Base-by-base conservation (phyloP, 2,113 vertebrate genomes). In the Corythaeola cristata region DNA sequence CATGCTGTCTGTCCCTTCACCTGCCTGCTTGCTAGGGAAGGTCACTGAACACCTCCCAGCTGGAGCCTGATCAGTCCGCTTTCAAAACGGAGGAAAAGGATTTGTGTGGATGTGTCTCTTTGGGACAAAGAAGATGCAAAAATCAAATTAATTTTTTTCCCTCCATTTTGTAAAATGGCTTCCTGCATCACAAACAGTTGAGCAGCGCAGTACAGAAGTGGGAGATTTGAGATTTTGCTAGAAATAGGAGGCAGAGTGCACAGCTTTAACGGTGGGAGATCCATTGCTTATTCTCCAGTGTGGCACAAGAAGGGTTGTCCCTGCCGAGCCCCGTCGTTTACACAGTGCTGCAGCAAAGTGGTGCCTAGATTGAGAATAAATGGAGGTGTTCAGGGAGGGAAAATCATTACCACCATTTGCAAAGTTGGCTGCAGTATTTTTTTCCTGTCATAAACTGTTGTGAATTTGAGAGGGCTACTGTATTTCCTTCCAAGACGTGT, bases 401-500 rank as follows among this genome's bases (percentile, higher is more conserved):
- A 56, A 72, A 75, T 75, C 0, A 0, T 62, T 68, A 15, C 71
- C 24, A 50, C 58, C 41, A 4, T 47, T 94, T 87, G 39, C 77
- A 27, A 64, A 79, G 90, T 50, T 92, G 71, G 50, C 66, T 44
- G 50, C 22, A 12, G 11, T 68, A 9, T 63, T 81, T 83, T 95
- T 80, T 94, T 80, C 15, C 41, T 91, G 87, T 88, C 91, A 89
- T 91, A 89, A 94, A 91, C 53, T 55, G 66, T 66, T 94, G 87
- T 77, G 87, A 89, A 83, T 93, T 92, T 89, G 85, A 95, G 85
- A 66, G 35, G 71, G 37, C 81, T 92, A 66, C 86, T 81, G 27
- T 78, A 75, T 88, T 95, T 96, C 63, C 69, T 96, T 62, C 60
- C 12, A 64, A 78, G 90, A 64, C 27, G 12, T 59, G 67, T 95